Base-by-base conservation (phyloP, 2,113 vertebrate genomes). In the Phrynosoma blainvillii region DNA sequence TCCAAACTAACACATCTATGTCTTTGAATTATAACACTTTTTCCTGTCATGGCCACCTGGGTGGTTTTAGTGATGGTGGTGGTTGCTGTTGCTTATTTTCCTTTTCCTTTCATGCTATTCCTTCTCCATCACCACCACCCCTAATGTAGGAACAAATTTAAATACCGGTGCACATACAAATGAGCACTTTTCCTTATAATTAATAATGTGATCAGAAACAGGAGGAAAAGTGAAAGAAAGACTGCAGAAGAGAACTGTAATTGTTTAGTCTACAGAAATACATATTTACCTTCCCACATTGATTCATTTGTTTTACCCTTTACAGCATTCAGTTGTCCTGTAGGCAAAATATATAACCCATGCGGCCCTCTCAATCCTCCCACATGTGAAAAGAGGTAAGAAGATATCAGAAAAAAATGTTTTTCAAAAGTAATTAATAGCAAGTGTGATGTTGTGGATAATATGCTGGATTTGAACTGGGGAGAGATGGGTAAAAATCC, bases 381-480 rank as follows among this genome's bases (percentile, higher is more conserved):
- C 2, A 98, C 97, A 78, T 99, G 98, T 88, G 96, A 97, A 13
- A 66, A 92, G 83, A 96, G 95, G 98, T 98, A 96, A 89, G 87
- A 30, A 84, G 91, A 89, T 65, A 42, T 23, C 54, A 86, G 84
- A 20, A 56, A 30, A n/a, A n/a, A 62, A 62, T 62, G 59, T 20
- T 16, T 25, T 59, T 54, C 56, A 54, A 79, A 79, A 32, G 77
- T 40, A 36, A 65, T 65, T 56, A 40, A 7, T 2, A 62, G 74
- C 65, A 42, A 27, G 11, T 54, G 40, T 40, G 21, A 12, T 83
- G 13, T 27, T 36, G 23, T 32, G 7, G n/a, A 40, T 36, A 56
- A n/a, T 16, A 30, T 56, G 47, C 40, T 70, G 5, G 32, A 68
- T 88, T 21, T 78, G 13, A 18, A 40, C n/a, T 65, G 32, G 20